Conservation (phyloP, 2,797 vertebrate genomes). For the Adelosebastes latens region DNA sequence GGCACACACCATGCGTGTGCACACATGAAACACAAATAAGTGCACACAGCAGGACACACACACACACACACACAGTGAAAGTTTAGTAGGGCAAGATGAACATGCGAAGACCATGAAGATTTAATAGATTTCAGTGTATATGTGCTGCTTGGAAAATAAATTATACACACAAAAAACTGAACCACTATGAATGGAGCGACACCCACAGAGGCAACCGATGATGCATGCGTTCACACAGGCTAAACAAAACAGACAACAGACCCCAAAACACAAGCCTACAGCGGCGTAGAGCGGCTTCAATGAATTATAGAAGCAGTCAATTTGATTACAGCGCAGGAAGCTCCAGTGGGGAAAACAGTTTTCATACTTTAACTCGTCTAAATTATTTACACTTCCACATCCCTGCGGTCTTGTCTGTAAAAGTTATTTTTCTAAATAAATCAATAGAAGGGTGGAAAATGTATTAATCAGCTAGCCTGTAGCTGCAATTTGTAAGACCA, state of each 20-base stretch:
- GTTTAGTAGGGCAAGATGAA: constrained; percentile 42
- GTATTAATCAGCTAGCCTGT: neutral
- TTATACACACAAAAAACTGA: constrained; percentile 24
- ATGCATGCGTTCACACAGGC: neutral
- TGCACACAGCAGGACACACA: constrained; percentile 22
- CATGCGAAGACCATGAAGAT: constrained; percentile 47
- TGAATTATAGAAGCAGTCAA: constrained; percentile 34
- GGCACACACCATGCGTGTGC: constrained; percentile 41
- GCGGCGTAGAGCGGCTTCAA: neutral
- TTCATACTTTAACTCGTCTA: constrained; percentile 7
- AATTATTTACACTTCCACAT: constrained; percentile 40
- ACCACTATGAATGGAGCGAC: neutral
- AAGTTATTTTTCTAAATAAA: constrained; percentile 22
- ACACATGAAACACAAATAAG: constrained; percentile 37
- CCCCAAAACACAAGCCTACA: neutral
- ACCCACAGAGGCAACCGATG: neutral
- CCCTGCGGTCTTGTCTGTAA: neutral
- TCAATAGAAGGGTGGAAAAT: neutral
- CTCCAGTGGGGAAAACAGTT: neutral
- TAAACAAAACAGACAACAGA: constrained; percentile 16
- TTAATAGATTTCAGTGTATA: constrained; percentile 41
- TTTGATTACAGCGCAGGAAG: constrained; percentile 8
- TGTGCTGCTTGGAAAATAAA: constrained; percentile 21
- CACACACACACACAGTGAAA: neutral
- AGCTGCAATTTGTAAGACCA: constrained; percentile 3